These are phyloP conservation scores for Lagorchestes hirsutus DNA, from an alignment of 2,797 vertebrate genomes.

Conservation along the genomic window DNA sequence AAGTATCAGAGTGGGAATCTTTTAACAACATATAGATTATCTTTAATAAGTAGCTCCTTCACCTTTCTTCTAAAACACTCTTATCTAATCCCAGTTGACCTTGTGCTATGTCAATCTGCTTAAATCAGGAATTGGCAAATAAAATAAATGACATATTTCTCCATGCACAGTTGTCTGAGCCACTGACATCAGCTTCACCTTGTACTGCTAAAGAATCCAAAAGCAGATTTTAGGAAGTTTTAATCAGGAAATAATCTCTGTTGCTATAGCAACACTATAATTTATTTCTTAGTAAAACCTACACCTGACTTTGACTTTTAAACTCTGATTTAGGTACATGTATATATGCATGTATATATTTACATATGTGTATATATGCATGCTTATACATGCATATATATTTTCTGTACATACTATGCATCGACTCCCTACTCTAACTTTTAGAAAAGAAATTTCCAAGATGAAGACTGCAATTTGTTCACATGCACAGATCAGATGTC, in stretches of 20 bases:
- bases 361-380: not conserved
- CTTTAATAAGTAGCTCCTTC: slow-evolving; percentile 70
- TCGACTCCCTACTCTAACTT: not conserved
- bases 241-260: slow-evolving; percentile 32
- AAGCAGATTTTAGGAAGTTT: slow-evolving; percentile 34
- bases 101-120: slow-evolving; percentile 76
- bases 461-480: not conserved
- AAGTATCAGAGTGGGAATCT: slow-evolving; percentile 72
- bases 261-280: slow-evolving; percentile 15
- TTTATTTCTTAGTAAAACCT: not conserved
- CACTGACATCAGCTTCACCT: slow-evolving; percentile 74
- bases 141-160: slow-evolving; percentile 66
- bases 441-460: slow-evolving; percentile 12
- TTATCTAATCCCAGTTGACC: slow-evolving; percentile 80
- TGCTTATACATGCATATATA: not conserved
- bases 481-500: not conserved
- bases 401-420: not conserved
- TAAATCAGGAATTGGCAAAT: slow-evolving; percentile 82
- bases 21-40: slow-evolving; percentile 70
- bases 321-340: not conserved
- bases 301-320: not conserved
- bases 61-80: slow-evolving; percentile 66
- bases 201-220: slow-evolving; percentile 59
- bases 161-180: slow-evolving; percentile 70
- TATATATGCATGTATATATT: not conserved